A percentile compares a stretch with the other conserved stretches of the same genome.
These are phyloP conservation scores for Epicampocera succincta DNA, from an alignment of 2,888 invertebrate genomes.

Conservation along the genomic window DNA sequence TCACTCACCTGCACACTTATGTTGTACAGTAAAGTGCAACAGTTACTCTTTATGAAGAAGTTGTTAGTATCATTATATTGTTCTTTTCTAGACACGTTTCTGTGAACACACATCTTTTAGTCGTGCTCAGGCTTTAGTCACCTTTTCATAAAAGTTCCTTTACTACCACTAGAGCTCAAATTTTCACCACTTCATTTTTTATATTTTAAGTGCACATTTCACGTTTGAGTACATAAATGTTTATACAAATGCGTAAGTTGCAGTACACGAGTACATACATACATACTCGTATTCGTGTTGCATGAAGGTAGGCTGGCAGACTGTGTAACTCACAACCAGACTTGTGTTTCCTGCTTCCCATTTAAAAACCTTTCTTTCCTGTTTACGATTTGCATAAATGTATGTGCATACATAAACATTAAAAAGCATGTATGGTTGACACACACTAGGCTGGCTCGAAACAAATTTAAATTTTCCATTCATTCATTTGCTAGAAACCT, in stretches of 20 bases:
- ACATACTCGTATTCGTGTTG: not conserved
- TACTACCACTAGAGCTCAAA: constrained; percentile 14
- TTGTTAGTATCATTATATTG: constrained; percentile 25
- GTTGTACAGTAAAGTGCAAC: constrained; percentile 46
- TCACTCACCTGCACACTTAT: not conserved
- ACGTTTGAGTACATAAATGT: constrained; percentile 59
- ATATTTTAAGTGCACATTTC: constrained; percentile 44
- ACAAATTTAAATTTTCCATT: too few relatives aligned
- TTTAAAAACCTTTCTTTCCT: constrained; percentile 54
- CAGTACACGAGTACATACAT: not conserved
- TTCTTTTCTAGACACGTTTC: constrained; percentile 13
- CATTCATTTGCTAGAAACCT: too few relatives aligned
- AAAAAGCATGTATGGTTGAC: not conserved
- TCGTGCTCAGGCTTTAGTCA: constrained; percentile 39
- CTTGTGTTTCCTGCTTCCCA: constrained; percentile 51
- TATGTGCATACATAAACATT: not conserved
- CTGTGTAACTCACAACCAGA: constrained; percentile 35
- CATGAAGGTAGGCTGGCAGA: constrained; percentile 26
- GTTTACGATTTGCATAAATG: constrained; percentile 1
- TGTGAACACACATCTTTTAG: not conserved
- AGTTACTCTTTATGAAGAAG: constrained; percentile 38
- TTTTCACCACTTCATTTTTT: constrained; percentile 42
- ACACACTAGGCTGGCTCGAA: not conserved
- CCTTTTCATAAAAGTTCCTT: constrained; percentile 52
- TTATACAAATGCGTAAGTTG: constrained; percentile 58